phyloP scores from a whole-genome alignment of 2,888 invertebrate genomes.

The Cephus spinipes region DNA sequence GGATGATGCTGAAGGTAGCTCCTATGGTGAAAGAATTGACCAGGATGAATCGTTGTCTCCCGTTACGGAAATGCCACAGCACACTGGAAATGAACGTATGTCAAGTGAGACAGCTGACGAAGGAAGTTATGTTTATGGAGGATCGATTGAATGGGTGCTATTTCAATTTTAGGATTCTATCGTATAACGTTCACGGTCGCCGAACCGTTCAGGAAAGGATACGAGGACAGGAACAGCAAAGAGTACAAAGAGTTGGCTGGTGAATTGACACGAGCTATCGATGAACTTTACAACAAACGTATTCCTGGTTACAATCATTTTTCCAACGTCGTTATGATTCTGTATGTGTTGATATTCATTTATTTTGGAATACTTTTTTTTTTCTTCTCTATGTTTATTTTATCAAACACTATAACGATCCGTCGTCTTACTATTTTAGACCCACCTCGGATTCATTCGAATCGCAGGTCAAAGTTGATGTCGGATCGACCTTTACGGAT shows the following conservation, averaged over 20 bases:
- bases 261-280: conserved; percentile 72
- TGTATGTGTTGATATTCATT: conserved; percentile 70
- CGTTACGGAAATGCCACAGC: background rate
- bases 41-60: background rate
- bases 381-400: background rate
- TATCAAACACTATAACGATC: background rate
- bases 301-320: conserved; percentile 45
- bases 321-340: conserved; percentile 76
- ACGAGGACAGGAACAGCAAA: conserved; percentile 72
- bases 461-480: conserved; percentile 76
- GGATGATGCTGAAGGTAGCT: conserved; percentile 55
- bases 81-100: background rate
- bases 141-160: background rate
- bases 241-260: conserved; percentile 73
- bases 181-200: conserved; percentile 72
- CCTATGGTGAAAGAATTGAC: conserved; percentile 29
- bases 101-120: background rate
- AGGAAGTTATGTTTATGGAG: background rate
- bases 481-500: conserved; percentile 73
- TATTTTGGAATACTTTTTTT: background rate
- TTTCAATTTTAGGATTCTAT: conserved; percentile 63
- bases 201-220: conserved; percentile 72
- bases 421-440: conserved; percentile 61
- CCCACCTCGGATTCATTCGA: conserved; percentile 72
- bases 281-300: conserved; percentile 68